Percentiles rank a stretch among this genome's conserved stretches.
phyloP scores from a whole-genome alignment of 2,888 invertebrate species.

The Agriopis aurantiaria region DNA sequence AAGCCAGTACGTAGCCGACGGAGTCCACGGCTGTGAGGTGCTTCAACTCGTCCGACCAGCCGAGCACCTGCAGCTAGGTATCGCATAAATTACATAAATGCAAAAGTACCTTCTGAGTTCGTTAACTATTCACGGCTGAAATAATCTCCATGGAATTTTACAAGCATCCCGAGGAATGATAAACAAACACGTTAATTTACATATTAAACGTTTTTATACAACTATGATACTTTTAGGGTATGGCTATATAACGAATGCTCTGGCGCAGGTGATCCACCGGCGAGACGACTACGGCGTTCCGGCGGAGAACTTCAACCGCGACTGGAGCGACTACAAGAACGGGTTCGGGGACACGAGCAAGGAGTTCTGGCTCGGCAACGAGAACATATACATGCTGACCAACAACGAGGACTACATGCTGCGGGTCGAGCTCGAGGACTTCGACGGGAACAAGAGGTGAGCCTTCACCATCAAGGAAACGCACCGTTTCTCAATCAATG shows the following conservation, averaged over 20 bases:
- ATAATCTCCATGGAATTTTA: too few species aligned
- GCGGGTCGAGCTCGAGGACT: conserved; percentile 95
- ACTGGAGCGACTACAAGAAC: conserved; percentile 97
- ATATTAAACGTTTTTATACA: too few species aligned
- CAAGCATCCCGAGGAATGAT: too few species aligned
- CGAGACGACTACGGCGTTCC: conserved; percentile 95
- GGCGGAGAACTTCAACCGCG: conserved; percentile 95
- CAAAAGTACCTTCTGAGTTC: too few species aligned
- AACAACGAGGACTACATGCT: conserved; percentile 96
- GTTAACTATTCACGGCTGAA: too few species aligned
- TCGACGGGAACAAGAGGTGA: conserved; percentile 96
- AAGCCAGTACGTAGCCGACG: too few species aligned
- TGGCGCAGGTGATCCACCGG: conserved; percentile 93
- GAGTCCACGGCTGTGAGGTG: too few species aligned
- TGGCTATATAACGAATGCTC: neutral
- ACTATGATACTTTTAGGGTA: neutral
- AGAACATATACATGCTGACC: conserved; percentile 97
- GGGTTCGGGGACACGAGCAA: conserved; percentile 96
- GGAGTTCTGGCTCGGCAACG: conserved; percentile 97
- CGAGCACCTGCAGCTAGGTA: too few species aligned
- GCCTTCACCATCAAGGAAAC: neutral
- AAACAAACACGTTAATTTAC: too few species aligned
- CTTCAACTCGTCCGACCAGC: too few species aligned
- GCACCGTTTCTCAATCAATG: too few species aligned
- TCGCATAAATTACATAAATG: too few species aligned